These are phyloP conservation scores for Anastrepha ludens DNA, from an alignment of 1,140 invertebrate genomes.

Conservation along the genomic window DNA sequence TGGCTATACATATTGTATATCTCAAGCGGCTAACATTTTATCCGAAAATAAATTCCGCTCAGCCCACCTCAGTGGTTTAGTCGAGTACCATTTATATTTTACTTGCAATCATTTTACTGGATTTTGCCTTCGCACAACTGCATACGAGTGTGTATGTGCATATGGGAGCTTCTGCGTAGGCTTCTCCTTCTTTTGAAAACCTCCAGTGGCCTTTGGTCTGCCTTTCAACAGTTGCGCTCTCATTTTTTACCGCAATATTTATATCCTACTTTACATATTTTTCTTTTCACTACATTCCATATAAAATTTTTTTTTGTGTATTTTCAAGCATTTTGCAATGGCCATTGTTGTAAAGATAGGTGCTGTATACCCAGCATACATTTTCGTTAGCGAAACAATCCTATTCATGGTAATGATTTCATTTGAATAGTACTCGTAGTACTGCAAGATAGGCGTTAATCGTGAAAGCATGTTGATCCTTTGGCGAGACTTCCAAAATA, in stretches of 20 bases:
- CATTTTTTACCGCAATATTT: neutral
- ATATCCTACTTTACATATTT: neutral
- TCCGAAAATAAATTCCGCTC: slow-evolving; percentile 36
- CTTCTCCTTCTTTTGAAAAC: neutral
- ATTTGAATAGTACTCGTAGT: too few relatives aligned
- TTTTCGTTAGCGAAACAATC: too few relatives aligned
- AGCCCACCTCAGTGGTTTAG: neutral
- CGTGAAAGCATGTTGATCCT: too few relatives aligned
- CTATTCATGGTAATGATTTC: too few relatives aligned
- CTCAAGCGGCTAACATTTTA: neutral
- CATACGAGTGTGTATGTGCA: neutral
- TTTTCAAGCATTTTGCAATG: neutral
- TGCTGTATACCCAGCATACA: too few relatives aligned
- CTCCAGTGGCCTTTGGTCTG: neutral
- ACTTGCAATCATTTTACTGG: neutral
- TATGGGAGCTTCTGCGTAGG: too few relatives aligned
- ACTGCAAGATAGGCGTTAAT: too few relatives aligned
- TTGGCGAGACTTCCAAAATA: too few relatives aligned
- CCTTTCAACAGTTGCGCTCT: too few relatives aligned
- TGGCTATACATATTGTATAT: neutral
- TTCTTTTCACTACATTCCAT: neutral
- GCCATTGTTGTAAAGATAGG: neutral
- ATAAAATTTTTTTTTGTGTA: neutral
- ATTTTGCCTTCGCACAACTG: neutral
- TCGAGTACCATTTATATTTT: neutral